phyloP scores from a whole-genome alignment of 2,113 vertebrate genomes.

The Suncus etruscus region DNA sequence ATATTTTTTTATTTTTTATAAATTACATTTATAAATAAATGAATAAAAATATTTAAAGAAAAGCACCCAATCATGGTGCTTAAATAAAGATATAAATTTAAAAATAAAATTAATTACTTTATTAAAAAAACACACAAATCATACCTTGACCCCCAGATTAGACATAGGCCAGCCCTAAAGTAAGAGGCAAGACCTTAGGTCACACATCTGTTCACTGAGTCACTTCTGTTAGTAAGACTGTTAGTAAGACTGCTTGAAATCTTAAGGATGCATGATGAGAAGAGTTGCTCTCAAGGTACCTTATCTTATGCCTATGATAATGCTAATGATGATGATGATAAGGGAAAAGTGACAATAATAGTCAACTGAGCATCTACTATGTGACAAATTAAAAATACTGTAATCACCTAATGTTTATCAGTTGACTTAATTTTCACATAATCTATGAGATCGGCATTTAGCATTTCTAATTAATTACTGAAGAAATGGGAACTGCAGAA shows the following conservation, averaged over 20 bases:
- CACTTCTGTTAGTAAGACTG: neutral
- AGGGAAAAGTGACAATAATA: neutral
- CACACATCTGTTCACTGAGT: neutral
- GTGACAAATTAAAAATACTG: neutral
- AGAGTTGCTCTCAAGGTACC: neutral
- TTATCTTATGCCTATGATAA: neutral
- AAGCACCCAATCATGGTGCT: too few species aligned
- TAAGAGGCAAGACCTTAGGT: neutral
- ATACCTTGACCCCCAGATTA: neutral
- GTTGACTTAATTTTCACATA: conserved; percentile 41
- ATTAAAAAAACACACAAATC: neutral
- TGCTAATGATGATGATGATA: neutral
- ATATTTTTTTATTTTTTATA: too few species aligned
- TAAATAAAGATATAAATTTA: too few species aligned
- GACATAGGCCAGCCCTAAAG: neutral
- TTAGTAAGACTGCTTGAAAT: neutral
- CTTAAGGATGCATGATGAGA: neutral
- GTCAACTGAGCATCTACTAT: neutral
- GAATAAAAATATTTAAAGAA: too few species aligned
- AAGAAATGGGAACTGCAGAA: conserved; percentile 30
- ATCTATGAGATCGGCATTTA: neutral
- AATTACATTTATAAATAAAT: too few species aligned
- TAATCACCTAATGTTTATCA: neutral
- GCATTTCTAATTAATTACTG: conserved; percentile 25
- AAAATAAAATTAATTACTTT: too few species aligned